Conservation (phyloP, 1,140 invertebrate species). For the Drosophila tristis region DNA sequence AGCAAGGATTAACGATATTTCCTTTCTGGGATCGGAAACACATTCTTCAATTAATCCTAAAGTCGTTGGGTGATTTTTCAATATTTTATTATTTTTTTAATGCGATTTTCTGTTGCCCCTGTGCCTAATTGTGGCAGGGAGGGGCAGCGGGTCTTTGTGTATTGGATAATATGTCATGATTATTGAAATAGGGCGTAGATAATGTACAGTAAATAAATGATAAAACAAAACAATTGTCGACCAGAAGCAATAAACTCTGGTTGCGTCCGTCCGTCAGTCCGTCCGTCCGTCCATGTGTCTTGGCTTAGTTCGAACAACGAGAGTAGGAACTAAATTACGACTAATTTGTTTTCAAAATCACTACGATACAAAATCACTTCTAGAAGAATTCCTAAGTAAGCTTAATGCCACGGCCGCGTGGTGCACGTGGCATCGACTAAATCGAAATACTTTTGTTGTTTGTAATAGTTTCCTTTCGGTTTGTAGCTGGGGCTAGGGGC, state of each 20-base stretch:
- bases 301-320: slow-evolving; percentile 57
- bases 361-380: slow-evolving; percentile 77
- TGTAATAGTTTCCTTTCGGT: slow-evolving; percentile 23
- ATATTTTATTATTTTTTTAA: slow-evolving; percentile 49
- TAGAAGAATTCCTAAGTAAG: slow-evolving; percentile 74
- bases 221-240: slow-evolving; percentile 53
- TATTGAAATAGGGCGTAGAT: slow-evolving; percentile 70
- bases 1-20: too few relatives aligned
- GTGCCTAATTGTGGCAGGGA: background rate
- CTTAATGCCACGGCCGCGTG: slow-evolving; percentile 57
- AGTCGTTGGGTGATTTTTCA: too few relatives aligned
- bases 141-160: slow-evolving; percentile 48
- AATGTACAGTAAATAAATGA: slow-evolving; percentile 49
- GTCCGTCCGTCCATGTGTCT: slow-evolving; percentile 17
- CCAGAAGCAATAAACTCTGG: slow-evolving; percentile 48
- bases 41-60: too few relatives aligned
- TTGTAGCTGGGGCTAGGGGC: background rate
- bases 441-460: slow-evolving; percentile 73
- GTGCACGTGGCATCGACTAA: slow-evolving; percentile 64
- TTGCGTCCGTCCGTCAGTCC: slow-evolving; percentile 38
- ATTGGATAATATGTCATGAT: slow-evolving; percentile 65
- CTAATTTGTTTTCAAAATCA: slow-evolving; percentile 67
- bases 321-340: slow-evolving; percentile 74
- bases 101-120: slow-evolving; percentile 42
- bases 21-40: too few relatives aligned